Evolutionary conservation across 2,797 vertebrate species (phyloP).

Genomic region (Sebastes nivosus): DNA sequence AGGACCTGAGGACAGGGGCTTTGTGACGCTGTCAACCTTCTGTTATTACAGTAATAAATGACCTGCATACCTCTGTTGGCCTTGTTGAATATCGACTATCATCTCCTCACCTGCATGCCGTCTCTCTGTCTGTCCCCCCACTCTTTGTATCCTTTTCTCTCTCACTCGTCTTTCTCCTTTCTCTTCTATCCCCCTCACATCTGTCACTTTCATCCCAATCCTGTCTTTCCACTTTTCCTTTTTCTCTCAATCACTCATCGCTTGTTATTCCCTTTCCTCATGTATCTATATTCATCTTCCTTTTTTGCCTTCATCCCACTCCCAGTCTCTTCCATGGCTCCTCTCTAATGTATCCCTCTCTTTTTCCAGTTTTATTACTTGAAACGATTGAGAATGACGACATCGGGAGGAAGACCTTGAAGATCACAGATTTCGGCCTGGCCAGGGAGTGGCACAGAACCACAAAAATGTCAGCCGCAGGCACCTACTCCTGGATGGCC

Average conservation of each 20-base stretch:
- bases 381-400: slow-evolving; percentile 94
- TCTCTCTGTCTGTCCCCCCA: neutral
- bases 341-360: slow-evolving; percentile 1
- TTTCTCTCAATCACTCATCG: slow-evolving; percentile 3
- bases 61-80: slow-evolving; percentile 54
- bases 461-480: slow-evolving; percentile 95
- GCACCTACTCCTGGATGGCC: slow-evolving; percentile 98
- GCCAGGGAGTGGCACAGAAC: slow-evolving; percentile 97
- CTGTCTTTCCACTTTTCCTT: slow-evolving; percentile 7
- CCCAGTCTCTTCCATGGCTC: neutral
- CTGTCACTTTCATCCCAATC: slow-evolving; percentile 23
- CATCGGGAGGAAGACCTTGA: slow-evolving; percentile 93
- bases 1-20: slow-evolving; percentile 69
- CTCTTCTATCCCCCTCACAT: neutral
- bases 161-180: neutral
- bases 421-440: slow-evolving; percentile 97
- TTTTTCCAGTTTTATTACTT: slow-evolving; percentile 89
- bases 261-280: neutral
- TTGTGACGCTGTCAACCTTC: slow-evolving; percentile 71
- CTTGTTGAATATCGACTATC: slow-evolving; percentile 60
- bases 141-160: slow-evolving; percentile 26
- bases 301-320: neutral
- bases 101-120: slow-evolving; percentile 34
- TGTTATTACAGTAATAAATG: slow-evolving; percentile 69
- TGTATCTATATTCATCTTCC: neutral